Conservation (phyloP, 2,888 invertebrate species). For the Asteroscopus sphinx region DNA sequence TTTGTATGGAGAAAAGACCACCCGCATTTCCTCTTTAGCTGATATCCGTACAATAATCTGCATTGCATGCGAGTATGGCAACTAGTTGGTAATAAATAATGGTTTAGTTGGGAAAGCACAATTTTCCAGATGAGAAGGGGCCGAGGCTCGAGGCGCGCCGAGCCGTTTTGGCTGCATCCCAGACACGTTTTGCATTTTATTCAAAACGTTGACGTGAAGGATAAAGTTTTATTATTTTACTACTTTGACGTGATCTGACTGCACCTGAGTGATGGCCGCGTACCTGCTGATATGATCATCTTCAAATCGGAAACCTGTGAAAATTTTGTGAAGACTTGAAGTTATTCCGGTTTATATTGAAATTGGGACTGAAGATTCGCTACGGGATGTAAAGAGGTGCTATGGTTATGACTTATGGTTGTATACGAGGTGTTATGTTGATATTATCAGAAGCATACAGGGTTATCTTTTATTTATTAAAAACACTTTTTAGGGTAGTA, state of each 20-base stretch:
- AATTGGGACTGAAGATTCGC: conserved; percentile 49
- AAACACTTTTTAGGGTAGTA: too few relatives aligned
- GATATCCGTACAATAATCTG: conserved; percentile 55
- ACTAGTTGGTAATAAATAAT: conserved; percentile 53
- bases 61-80: conserved; percentile 46
- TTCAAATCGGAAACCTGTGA: conserved; percentile 51
- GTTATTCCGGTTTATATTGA: conserved; percentile 28
- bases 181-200: conserved; percentile 89
- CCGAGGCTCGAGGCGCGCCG: conserved; percentile 61
- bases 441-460: too few relatives aligned
- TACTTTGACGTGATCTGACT: conserved; percentile 86
- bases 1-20: too few relatives aligned
- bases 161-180: conserved; percentile 85
- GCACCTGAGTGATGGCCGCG: conserved; percentile 67
- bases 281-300: conserved; percentile 55
- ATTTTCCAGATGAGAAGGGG: conserved; percentile 59
- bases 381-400: neutral
- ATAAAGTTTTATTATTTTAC: conserved; percentile 89
- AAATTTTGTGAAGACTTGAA: conserved; percentile 31
- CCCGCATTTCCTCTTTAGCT: too few relatives aligned
- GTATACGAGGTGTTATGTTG: too few relatives aligned
- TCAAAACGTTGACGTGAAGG: conserved; percentile 88
- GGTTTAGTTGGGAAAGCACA: conserved; percentile 57
- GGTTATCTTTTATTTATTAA: too few relatives aligned
- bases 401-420: too few relatives aligned